These are phyloP conservation scores for Polyergus mexicanus DNA, from an alignment of 1,140 invertebrate species.

Conservation along the genomic window DNA sequence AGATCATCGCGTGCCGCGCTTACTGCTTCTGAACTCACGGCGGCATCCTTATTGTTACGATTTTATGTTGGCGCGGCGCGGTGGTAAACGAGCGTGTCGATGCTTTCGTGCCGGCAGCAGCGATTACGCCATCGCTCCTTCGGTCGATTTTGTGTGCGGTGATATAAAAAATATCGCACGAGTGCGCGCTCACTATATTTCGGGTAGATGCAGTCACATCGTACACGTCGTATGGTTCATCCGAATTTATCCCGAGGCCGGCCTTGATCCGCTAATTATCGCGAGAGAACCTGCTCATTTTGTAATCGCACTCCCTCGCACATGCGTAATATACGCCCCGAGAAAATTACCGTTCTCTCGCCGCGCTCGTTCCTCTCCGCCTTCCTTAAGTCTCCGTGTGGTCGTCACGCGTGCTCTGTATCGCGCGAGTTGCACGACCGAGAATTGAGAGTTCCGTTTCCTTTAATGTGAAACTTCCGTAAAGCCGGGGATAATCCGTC, in stretches of 20 bases:
- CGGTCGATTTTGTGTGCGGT: slow-evolving; percentile 23
- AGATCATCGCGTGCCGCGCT: slow-evolving; percentile 45
- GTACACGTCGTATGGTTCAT: slow-evolving; percentile 62
- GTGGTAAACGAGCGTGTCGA: slow-evolving; percentile 38
- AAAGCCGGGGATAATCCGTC: slow-evolving; percentile 63
- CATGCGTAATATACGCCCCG: slow-evolving; percentile 81
- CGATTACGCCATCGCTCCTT: slow-evolving; percentile 35
- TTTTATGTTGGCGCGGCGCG: slow-evolving; percentile 17
- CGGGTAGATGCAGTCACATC: slow-evolving; percentile 58
- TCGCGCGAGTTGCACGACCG: slow-evolving; percentile 65
- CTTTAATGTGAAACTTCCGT: slow-evolving; percentile 74
- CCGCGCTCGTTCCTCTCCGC: slow-evolving; percentile 62
- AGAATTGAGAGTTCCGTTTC: slow-evolving; percentile 76
- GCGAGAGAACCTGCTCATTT: slow-evolving; percentile 86
- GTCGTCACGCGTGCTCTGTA: slow-evolving; percentile 73
- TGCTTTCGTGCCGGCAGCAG: not conserved
- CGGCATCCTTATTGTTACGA: slow-evolving; percentile 24
- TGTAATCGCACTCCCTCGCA: slow-evolving; percentile 82
- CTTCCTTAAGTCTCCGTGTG: slow-evolving; percentile 31
- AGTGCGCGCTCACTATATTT: not conserved
- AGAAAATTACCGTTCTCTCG: slow-evolving; percentile 78
- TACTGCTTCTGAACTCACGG: not conserved
- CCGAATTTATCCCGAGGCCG: slow-evolving; percentile 79
- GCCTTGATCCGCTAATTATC: slow-evolving; percentile 84
- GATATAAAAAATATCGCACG: slow-evolving; percentile 14